These are phyloP conservation scores for Dicycla oo DNA, from an alignment of 2,888 invertebrate species.

Conservation along the genomic window DNA sequence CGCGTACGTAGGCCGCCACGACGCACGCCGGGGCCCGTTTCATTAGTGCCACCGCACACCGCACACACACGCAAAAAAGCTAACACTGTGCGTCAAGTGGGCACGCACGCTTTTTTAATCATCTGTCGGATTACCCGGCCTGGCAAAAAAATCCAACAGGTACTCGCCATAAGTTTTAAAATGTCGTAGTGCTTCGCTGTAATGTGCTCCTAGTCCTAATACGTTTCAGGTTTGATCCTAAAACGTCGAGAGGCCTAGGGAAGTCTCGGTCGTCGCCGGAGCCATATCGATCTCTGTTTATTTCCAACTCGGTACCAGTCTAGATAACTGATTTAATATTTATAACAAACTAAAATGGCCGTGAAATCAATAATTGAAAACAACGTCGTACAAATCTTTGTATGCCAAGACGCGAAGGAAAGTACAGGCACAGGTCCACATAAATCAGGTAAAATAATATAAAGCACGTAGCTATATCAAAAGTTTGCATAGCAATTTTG, in stretches of 20 bases:
- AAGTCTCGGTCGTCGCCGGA: conserved; percentile 69
- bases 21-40: conserved; percentile 84
- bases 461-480: conserved; percentile 42
- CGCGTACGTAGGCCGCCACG: conserved; percentile 87
- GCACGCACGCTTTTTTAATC: conserved; percentile 84
- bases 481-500: conserved; percentile 60
- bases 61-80: conserved; percentile 82
- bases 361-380: conserved; percentile 69
- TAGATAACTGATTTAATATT: conserved; percentile 83
- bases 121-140: conserved; percentile 68
- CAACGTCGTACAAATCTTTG: conserved; percentile 37
- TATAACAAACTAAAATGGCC: conserved; percentile 76
- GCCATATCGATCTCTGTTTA: conserved; percentile 84
- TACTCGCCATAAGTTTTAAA: conserved; percentile 65
- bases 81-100: conserved; percentile 87
- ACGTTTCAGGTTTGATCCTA: conserved; percentile 32
- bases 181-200: conserved; percentile 35
- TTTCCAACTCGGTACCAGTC: conserved; percentile 78
- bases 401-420: conserved; percentile 13
- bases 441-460: conserved; percentile 41
- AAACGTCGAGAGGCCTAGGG: conserved; percentile 59
- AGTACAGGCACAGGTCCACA: conserved; percentile 15
- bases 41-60: conserved; percentile 86
- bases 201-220: conserved; percentile 38
- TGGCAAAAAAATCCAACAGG: conserved; percentile 64